Percentiles rank a stretch among this genome's conserved stretches.
Conservation (phyloP, 2,797 vertebrate species). For the Galaxias olidus region DNA sequence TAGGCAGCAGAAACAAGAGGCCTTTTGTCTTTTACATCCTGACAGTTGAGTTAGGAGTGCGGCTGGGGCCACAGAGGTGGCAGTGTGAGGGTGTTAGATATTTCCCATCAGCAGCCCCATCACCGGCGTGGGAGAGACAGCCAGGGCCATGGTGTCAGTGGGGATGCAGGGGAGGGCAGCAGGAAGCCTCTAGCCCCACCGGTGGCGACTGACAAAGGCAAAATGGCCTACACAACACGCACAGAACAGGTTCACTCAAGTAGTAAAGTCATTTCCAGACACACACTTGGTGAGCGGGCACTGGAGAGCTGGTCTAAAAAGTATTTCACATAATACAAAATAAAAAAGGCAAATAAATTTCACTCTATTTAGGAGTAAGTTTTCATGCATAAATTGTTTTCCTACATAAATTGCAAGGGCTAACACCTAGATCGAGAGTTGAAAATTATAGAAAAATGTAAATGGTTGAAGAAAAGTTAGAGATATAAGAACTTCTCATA, state of each 20-base stretch:
- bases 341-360: too few species aligned
- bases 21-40: slow-evolving; percentile 62
- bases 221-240: slow-evolving; percentile 25
- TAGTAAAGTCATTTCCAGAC: slow-evolving; percentile 40
- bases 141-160: slow-evolving; percentile 40
- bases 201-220: slow-evolving; percentile 34
- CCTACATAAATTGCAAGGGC: too few species aligned
- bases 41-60: slow-evolving; percentile 56
- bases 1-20: slow-evolving; percentile 47
- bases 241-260: slow-evolving; percentile 12
- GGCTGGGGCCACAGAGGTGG: slow-evolving; percentile 50
- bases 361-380: too few species aligned
- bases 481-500: slow-evolving; percentile 8
- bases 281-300: slow-evolving; percentile 10
- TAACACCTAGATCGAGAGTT: too few species aligned
- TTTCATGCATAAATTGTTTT: too few species aligned
- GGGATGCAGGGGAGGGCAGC: slow-evolving; percentile 29
- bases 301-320: slow-evolving; percentile 2
- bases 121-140: slow-evolving; percentile 50
- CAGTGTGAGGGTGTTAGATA: slow-evolving; percentile 49
- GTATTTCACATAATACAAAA: slow-evolving; percentile 16
- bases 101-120: slow-evolving; percentile 50
- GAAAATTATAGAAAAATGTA: too few species aligned
- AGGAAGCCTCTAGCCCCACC: slow-evolving; percentile 15
- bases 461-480: slow-evolving; percentile 3